Evolutionary conservation across 2,888 invertebrate genomes (phyloP), one percentile per base, ranked within the genome.

Genomic region (Drosophila maculinotata): DNA sequence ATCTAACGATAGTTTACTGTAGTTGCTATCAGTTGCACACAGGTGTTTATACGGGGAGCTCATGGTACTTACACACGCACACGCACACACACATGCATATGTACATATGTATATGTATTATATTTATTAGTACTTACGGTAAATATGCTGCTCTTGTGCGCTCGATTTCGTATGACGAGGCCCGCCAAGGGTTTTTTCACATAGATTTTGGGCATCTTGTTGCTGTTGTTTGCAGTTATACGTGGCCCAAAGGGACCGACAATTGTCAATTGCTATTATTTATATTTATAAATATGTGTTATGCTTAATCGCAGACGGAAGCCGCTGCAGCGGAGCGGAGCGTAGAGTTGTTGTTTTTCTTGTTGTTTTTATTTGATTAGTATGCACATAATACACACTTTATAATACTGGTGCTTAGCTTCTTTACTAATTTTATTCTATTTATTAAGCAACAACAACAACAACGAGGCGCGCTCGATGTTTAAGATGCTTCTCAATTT

Each of bases 91-190:
- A 30, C 15, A 23, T 20, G 20, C 9, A 26, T 31, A 48, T 1
- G 10, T 2, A 38, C 26, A 10, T 17, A 3, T 5, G 8, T 14
- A 17, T 6, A 17, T 48, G 8, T 25, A 31, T 5, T 38, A 4
- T 20, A 6, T 41, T n/a, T 25, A 30, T 45, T 33, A 20, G 54
- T 49, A 90, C 91, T 91, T 79, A 91, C 91, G 88, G 96, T 96
- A 93, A 97, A 96, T 90, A 96, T 95, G 91, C 96, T 96, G 94
- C 97, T 96, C 93, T 96, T 96, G 92, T 96, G 95, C 91, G 95
- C 94, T 92, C 96, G 94, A 92, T 96, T 96, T 91, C 96, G 94
- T 92, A 96, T 95, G 92, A 96, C 96, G 94, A 96, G 96, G 92
- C 96, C 96, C 65, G 89, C 78, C 92, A 96, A 95, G 91, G 96